Evolutionary conservation across 1,140 invertebrate species (phyloP), one percentile per base, ranked within the genome.

Genomic region (Eciton burchellii): DNA sequence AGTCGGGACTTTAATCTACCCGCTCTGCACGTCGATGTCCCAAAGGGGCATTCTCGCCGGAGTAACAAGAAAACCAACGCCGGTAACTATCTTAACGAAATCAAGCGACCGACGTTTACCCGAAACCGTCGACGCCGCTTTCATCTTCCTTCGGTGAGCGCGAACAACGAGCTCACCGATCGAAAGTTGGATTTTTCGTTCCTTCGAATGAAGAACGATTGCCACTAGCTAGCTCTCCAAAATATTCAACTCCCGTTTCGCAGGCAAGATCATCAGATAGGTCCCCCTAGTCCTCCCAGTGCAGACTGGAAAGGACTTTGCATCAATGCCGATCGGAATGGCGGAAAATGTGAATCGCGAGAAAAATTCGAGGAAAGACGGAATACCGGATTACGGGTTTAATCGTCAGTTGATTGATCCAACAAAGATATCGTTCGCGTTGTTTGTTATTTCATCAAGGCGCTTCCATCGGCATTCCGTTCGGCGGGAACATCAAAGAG

Each of bases 51-150:
- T 21, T 19, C 19, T 35, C 8, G 60, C 4, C 11, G 12, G 9
- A 19, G 12, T 14, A 76, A 35, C 26, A 26, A 49, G 59, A 76
- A 63, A 74, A 63, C 14, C 72, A 52, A 65, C 43, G 49, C 12
- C 9, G 6, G 19, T 76, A 76, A 52, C 56, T 47, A 60, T 74
- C 29, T 73, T 49, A 73, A 21, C 29, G 11, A 73, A 73, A 71
- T 73, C 68, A 49, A 81, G 24, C 49, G 35, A 35, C 47, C 19
- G 12, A 21, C 47, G 24, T 73, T 81, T 81, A 60, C 41, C 21
- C 76, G 71, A 35, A 35, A 57, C 5, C 4, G 29, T 14, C 29
- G 4, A 26, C 12, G n/a, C 19, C 14, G 0, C 52, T 68, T 43
- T 56, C 11, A 49, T 21, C 26, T 47, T 63, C 26, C 16, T 21